A percentile compares a stretch with the other conserved stretches of the same genome.
phyloP scores from a whole-genome alignment of 2,113 vertebrate genomes.

The Xiphophorus hellerii region DNA sequence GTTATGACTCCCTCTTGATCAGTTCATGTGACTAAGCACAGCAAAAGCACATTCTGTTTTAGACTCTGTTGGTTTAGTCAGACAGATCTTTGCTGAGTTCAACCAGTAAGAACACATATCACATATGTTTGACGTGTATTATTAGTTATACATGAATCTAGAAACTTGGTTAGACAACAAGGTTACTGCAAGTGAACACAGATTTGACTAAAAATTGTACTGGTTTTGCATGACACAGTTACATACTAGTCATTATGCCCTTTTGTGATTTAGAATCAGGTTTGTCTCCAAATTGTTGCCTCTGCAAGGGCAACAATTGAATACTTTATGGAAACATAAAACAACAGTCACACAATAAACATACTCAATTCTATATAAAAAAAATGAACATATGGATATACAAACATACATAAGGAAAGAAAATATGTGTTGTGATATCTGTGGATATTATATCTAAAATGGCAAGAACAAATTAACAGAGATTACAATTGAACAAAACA shows the following conservation, averaged over 20 bases:
- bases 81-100: constrained; percentile 6
- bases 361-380: no score
- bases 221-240: not conserved
- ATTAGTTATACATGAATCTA: not conserved
- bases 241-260: not conserved
- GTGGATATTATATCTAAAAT: not conserved
- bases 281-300: not conserved
- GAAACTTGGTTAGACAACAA: not conserved
- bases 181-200: not conserved
- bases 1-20: constrained; percentile 28
- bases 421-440: no score
- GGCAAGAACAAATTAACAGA: not conserved
- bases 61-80: not conserved
- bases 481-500: not conserved
- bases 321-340: no score
- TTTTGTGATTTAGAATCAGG: not conserved
- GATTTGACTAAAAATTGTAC: not conserved
- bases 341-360: no score
- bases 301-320: not conserved
- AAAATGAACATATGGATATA: no score
- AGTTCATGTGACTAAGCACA: not conserved
- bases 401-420: no score
- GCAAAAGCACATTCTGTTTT: constrained; percentile 16
- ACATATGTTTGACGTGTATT: not conserved
- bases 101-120: not conserved